Conservation (phyloP, 30 jellyfish, hydroid and myxozoan genomes). For the Clytia hemisphaerica region DNA sequence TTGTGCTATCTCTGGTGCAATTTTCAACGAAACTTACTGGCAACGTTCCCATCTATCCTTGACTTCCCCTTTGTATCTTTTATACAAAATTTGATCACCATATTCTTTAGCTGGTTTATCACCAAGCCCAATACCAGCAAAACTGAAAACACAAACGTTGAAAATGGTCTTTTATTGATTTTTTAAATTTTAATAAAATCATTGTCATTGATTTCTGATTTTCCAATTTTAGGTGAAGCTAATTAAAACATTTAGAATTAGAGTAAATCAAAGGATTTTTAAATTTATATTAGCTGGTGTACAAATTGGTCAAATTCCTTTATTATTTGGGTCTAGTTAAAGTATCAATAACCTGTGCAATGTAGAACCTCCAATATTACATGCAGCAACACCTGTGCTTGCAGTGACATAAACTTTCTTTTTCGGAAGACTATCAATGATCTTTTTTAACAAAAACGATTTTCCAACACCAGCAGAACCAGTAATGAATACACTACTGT, state of each 20-base stretch:
- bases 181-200: too few relatives aligned
- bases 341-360: constrained; percentile 58
- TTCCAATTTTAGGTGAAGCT: too few relatives aligned
- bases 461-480: constrained; percentile 89
- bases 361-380: constrained; percentile 63
- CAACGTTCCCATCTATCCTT: constrained; percentile 41
- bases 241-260: too few relatives aligned
- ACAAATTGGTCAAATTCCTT: too few relatives aligned
- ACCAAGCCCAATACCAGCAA: constrained; percentile 76
- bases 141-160: constrained; percentile 18
- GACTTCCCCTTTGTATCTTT: constrained; percentile 6
- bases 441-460: constrained; percentile 42
- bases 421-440: constrained; percentile 36
- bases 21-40: constrained; percentile 9
- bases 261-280: background rate
- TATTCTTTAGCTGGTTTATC: constrained; percentile 19
- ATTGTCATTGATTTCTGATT: too few relatives aligned
- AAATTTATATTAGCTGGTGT: background rate
- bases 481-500: constrained; percentile 53
- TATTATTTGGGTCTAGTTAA: too few relatives aligned
- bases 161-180: too few relatives aligned
- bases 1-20: background rate
- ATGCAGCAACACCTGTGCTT: constrained; percentile 84
- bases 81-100: background rate
- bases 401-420: constrained; percentile 51